Conservation (phyloP, 2,888 invertebrate species). For the Pammene aurita region DNA sequence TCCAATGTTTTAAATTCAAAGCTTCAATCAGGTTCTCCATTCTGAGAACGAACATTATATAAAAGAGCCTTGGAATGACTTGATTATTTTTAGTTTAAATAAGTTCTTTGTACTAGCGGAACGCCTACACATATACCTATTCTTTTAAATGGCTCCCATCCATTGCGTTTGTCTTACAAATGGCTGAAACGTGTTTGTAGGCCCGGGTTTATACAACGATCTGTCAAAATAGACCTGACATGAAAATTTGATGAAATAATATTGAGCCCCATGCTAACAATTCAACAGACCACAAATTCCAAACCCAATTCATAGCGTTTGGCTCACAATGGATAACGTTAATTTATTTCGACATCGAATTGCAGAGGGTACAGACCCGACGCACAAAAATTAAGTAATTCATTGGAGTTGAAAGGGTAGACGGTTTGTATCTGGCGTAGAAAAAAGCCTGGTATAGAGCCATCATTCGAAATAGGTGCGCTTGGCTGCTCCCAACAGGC, state of each 20-base stretch:
- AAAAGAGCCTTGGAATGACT: conserved; percentile 34
- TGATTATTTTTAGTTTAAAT: conserved; percentile 41
- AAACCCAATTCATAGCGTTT: conserved; percentile 62
- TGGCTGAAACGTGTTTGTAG: conserved; percentile 36
- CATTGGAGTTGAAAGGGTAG: conserved; percentile 79
- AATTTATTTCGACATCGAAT: conserved; percentile 75
- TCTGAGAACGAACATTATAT: conserved; percentile 33
- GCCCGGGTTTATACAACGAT: conserved; percentile 34
- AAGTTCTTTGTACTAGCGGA: conserved; percentile 33
- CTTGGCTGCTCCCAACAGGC: conserved; percentile 70
- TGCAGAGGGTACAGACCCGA: conserved; percentile 64
- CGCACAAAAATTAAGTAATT: conserved; percentile 81
- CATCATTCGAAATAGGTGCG: conserved; percentile 71
- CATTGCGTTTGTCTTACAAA: conserved; percentile 33
- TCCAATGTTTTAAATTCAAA: conserved; percentile 34
- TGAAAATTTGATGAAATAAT: conserved; percentile 61
- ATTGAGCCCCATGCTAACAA: conserved; percentile 54
- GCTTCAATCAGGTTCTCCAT: conserved; percentile 33
- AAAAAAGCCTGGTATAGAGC: conserved; percentile 72
- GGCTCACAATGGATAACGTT: conserved; percentile 67
- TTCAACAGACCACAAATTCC: conserved; percentile 56
- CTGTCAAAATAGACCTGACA: conserved; percentile 45
- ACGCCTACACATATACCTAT: conserved; percentile 33
- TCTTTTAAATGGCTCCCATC: conserved; percentile 33
- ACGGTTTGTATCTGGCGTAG: conserved; percentile 76